A percentile compares a stretch with the other conserved stretches of the same genome.
Conservation (phyloP, 2,113 vertebrate species). For the Picathartes gymnocephalus region DNA sequence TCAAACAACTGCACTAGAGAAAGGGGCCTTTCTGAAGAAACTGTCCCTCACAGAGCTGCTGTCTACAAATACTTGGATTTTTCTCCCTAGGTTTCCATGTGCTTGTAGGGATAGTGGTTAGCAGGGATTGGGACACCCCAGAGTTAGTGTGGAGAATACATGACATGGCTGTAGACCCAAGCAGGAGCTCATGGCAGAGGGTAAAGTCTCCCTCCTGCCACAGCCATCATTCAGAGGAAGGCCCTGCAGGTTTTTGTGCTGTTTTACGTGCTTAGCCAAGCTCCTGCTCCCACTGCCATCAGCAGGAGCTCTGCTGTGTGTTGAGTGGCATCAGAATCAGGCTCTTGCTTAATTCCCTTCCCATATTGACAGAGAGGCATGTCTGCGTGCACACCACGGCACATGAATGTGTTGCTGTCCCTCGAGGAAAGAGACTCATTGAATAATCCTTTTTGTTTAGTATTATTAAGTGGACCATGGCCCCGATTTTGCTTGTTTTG, state of each 20-base stretch:
- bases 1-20: not conserved
- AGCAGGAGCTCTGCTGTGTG: not conserved
- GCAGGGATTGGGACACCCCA: not conserved
- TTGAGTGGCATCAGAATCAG: not conserved
- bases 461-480: constrained; percentile 71
- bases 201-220: not conserved
- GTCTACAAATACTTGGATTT: not conserved
- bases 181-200: not conserved
- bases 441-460: constrained; percentile 74
- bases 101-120: not conserved
- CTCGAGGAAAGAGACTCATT: constrained; percentile 65
- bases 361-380: constrained; percentile 48
- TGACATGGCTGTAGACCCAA: accelerated
- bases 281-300: not conserved
- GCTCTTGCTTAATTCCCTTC: not conserved
- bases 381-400: constrained; percentile 57
- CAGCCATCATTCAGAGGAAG: not conserved
- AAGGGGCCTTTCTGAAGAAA: not conserved
- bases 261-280: not conserved
- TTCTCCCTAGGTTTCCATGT: not conserved
- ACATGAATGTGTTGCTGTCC: constrained; percentile 15
- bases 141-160: not conserved
- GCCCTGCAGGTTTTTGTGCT: not conserved
- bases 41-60: not conserved
- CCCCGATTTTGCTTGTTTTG: constrained; percentile 66